Conservation (phyloP, 1,140 invertebrate species). For the Caenorhabditis brenneri region DNA sequence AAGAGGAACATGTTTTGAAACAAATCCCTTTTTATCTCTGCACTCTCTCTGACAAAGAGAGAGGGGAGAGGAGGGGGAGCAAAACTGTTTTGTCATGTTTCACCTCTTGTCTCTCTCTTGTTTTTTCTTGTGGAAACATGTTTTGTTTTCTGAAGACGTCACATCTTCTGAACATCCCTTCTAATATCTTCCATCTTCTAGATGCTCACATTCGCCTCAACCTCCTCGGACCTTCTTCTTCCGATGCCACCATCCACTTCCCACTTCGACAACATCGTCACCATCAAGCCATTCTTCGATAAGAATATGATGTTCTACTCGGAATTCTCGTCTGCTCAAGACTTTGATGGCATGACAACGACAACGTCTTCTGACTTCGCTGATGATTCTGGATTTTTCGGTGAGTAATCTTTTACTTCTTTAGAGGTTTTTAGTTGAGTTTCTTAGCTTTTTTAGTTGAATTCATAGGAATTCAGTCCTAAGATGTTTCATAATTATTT, state of each 20-base stretch:
- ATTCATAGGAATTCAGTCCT: too few species aligned
- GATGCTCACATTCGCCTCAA: constrained; percentile 38
- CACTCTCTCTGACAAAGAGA: neutral
- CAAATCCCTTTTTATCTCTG: neutral
- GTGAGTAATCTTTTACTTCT: neutral
- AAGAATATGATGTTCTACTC: neutral
- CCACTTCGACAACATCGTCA: neutral
- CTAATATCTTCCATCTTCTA: too few species aligned
- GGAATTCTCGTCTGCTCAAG: neutral
- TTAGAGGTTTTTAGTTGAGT: too few species aligned
- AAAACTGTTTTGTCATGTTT: constrained; percentile 3
- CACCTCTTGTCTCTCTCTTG: neutral
- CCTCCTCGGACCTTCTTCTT: neutral
- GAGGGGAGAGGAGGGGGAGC: neutral
- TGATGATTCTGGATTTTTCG: constrained; percentile 24
- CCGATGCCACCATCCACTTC: neutral
- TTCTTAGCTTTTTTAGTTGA: too few species aligned
- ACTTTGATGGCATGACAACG: too few species aligned
- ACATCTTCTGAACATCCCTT: neutral
- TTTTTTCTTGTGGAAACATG: neutral
- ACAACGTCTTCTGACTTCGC: neutral
- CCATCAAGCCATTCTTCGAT: neutral
- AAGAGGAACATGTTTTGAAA: neutral
- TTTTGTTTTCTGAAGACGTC: neutral
- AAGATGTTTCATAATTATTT: too few species aligned